A percentile compares a stretch with the other conserved stretches of the same genome.
phyloP scores from a whole-genome alignment of 1,140 invertebrate species.

The Nilaparvata lugens region DNA sequence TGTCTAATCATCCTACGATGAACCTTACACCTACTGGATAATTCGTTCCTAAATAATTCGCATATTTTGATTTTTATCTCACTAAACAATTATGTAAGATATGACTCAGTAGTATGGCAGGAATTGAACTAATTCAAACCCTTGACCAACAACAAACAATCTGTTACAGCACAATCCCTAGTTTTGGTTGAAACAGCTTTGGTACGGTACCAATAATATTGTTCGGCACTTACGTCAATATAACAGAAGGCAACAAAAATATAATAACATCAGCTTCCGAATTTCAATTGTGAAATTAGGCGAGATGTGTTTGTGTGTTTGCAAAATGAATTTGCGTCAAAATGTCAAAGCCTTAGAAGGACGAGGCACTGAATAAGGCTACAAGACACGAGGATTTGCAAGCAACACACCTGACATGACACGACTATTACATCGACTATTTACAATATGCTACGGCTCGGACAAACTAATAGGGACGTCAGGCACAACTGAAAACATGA shows the following conservation, averaged over 20 bases:
- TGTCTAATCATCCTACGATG: too few species aligned
- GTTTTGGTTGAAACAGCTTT: neutral
- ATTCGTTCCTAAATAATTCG: too few species aligned
- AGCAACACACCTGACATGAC: constrained; percentile 12
- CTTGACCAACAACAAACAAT: too few species aligned
- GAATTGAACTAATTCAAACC: too few species aligned
- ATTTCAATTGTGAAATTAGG: neutral
- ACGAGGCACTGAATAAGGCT: constrained; percentile 19
- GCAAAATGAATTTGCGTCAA: neutral
- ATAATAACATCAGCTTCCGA: neutral
- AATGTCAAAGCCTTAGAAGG: constrained; percentile 1
- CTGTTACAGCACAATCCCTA: too few species aligned
- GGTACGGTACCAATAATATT: neutral
- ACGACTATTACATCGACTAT: neutral
- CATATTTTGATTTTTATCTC: too few species aligned
- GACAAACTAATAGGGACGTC: neutral
- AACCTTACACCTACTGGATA: too few species aligned
- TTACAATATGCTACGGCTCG: neutral
- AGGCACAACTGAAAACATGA: neutral
- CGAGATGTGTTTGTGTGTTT: neutral
- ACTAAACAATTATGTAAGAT: too few species aligned
- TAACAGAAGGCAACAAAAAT: neutral
- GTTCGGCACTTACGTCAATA: neutral
- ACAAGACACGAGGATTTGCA: constrained; percentile 15
- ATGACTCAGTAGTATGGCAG: too few species aligned